Percentiles rank a stretch among this genome's conserved stretches.
Conservation (phyloP, 2,888 invertebrate species). For the Cephus nigrinus region DNA sequence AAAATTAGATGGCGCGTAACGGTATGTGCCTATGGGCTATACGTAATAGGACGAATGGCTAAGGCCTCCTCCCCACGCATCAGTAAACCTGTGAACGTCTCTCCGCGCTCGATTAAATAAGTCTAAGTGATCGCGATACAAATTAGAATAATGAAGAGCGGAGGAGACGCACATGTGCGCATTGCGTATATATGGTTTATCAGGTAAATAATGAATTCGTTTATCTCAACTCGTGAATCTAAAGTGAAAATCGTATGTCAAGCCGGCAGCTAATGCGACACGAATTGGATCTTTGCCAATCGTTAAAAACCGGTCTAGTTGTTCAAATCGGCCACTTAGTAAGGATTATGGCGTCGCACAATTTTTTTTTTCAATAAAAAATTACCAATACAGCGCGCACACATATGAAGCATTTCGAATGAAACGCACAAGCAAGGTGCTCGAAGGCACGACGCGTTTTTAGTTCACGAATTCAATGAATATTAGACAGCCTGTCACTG, state of each 20-base stretch:
- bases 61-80: not conserved
- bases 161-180: conserved; percentile 3
- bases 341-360: not conserved
- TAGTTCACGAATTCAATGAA: not conserved
- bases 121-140: conserved; percentile 7
- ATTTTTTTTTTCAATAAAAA: not conserved
- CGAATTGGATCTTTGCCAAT: not conserved
- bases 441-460: not conserved
- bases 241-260: not conserved
- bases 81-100: not conserved
- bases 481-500: not conserved
- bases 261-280: not conserved
- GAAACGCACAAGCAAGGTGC: not conserved
- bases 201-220: not conserved
- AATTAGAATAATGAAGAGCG: conserved; percentile 25
- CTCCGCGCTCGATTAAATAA: not conserved
- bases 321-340: not conserved
- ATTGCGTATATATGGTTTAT: not conserved
- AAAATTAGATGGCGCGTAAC: not conserved
- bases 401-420: not conserved
- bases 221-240: not conserved
- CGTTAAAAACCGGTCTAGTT: not conserved
- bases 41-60: not conserved
- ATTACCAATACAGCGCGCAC: not conserved
- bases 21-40: not conserved